Evolutionary conservation across 2,888 invertebrate genomes (phyloP).

Genomic region (Heliconius cydno): DNA sequence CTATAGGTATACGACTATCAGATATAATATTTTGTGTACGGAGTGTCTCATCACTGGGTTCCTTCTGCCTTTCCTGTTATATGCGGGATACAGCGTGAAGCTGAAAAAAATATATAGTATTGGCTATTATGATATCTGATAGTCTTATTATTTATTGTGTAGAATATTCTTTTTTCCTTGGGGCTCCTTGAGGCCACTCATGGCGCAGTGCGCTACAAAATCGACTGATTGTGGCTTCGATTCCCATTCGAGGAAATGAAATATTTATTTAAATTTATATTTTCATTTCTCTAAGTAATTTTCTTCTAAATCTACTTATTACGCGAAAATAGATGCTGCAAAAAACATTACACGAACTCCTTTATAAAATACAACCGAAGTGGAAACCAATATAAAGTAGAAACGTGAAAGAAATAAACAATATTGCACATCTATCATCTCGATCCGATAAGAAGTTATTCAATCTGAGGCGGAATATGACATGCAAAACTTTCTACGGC

Average conservation of each 20-base stretch:
- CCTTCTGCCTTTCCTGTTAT: no score
- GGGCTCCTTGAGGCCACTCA: no score
- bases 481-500: constrained; percentile 51
- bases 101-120: no score
- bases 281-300: neutral
- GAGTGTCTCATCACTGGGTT: no score
- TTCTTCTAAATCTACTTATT: neutral
- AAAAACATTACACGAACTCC: neutral
- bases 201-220: neutral
- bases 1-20: no score
- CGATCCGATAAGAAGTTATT: constrained; percentile 48
- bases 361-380: neutral
- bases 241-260: neutral
- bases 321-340: neutral
- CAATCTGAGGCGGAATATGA: constrained; percentile 51
- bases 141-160: no score
- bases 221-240: neutral
- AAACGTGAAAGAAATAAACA: constrained; percentile 22
- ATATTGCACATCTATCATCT: constrained; percentile 32
- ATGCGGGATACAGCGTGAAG: no score
- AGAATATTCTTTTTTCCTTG: no score
- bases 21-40: no score
- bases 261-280: neutral
- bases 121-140: no score
- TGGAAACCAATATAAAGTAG: constrained; percentile 13